A percentile compares a stretch with the other conserved stretches of the same genome.
phyloP scores from a whole-genome alignment of 2,113 vertebrate genomes.

The Pavo muticus region DNA sequence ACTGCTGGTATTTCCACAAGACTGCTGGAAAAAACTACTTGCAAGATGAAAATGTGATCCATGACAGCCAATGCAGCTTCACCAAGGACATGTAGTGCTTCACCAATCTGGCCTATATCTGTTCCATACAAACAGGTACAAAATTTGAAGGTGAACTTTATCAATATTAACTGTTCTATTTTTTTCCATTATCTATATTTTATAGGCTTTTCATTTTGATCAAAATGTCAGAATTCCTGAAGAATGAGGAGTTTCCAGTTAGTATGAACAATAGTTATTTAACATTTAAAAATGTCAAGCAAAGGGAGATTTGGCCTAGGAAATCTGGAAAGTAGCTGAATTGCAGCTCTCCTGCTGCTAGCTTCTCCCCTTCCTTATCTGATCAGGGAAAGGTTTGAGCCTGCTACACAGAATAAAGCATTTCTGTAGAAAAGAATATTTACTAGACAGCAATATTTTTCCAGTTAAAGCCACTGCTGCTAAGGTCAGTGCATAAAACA shows the following conservation, averaged over 20 bases:
- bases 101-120: neutral
- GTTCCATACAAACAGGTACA: neutral
- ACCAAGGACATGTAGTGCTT: neutral
- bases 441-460: neutral
- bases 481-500: constrained; percentile 8
- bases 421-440: neutral
- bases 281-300: neutral
- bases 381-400: neutral
- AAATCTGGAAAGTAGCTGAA: neutral
- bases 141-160: neutral
- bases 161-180: neutral
- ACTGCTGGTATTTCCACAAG: neutral
- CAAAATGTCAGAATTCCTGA: neutral
- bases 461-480: neutral
- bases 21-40: neutral
- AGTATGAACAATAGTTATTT: neutral
- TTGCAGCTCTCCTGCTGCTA: neutral
- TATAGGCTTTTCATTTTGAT: neutral
- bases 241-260: neutral
- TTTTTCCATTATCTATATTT: neutral
- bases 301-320: neutral
- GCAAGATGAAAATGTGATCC: neutral
- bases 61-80: neutral
- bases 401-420: neutral
- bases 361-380: neutral